phyloP scores from a whole-genome alignment of 2,797 vertebrate species.

The Pangasius macronema region DNA sequence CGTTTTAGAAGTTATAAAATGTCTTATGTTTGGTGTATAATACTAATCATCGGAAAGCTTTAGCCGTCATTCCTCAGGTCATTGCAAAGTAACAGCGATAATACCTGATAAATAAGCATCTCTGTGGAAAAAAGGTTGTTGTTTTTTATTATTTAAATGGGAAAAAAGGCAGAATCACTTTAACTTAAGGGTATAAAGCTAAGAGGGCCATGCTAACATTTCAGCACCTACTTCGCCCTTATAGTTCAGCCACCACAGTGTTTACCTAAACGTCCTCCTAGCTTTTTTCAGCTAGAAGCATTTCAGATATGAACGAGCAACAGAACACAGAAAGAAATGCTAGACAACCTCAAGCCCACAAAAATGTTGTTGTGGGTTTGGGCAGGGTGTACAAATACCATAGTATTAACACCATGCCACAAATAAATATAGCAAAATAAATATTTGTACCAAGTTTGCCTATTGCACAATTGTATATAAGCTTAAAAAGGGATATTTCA shows the following conservation, averaged over 20 bases:
- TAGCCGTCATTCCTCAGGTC: not conserved
- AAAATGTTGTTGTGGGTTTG: conserved; percentile 55
- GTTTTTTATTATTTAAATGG: not conserved
- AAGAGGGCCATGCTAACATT: not conserved
- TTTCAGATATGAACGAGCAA: conserved; percentile 37
- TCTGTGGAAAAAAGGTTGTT: not conserved
- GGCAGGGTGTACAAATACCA: conserved; percentile 43
- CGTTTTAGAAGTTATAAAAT: conserved; percentile 16
- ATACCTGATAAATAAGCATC: not conserved
- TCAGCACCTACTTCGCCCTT: conserved; percentile 34
- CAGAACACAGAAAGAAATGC: conserved; percentile 45
- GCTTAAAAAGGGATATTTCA: not conserved
- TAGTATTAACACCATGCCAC: conserved; percentile 49
- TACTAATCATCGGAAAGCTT: conserved; percentile 24
- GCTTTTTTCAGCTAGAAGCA: conserved; percentile 31
- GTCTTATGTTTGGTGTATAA: conserved; percentile 15
- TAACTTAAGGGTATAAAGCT: conserved; percentile 11
- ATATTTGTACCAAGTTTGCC: conserved; percentile 45
- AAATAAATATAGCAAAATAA: conserved; percentile 54
- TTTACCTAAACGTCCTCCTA: conserved; percentile 29
- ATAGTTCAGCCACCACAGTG: conserved; percentile 41
- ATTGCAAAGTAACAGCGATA: not conserved
- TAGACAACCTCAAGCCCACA: conserved; percentile 53
- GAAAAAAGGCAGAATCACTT: not conserved
- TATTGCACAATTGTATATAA: conserved; percentile 15